Evolutionary conservation across 2,797 vertebrate genomes (phyloP).

Genomic region (Yasuhikotakia modesta): DNA sequence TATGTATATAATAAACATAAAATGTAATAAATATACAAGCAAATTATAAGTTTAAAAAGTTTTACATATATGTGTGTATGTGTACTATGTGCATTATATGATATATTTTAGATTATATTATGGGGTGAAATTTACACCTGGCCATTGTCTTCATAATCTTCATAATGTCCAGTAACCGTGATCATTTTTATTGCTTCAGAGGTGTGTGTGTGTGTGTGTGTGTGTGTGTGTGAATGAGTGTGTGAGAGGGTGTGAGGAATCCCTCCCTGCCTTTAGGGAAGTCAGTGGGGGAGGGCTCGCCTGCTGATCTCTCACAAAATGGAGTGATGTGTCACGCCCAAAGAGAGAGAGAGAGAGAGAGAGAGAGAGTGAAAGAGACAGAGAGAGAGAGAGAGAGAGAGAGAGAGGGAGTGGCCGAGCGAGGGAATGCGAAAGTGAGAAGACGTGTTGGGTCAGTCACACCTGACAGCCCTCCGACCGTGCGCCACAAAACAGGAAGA

Average conservation of each 20-base stretch:
- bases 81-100: too few species aligned
- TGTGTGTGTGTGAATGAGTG: not conserved
- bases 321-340: slow-evolving; percentile 73
- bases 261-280: slow-evolving; percentile 57
- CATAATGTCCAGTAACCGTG: too few species aligned
- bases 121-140: not conserved
- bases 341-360: slow-evolving; percentile 50
- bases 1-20: too few species aligned
- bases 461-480: slow-evolving; percentile 44
- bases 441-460: slow-evolving; percentile 65
- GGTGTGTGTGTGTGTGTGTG: not conserved
- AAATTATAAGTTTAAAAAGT: too few species aligned
- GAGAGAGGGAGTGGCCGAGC: slow-evolving; percentile 73
- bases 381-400: slow-evolving; percentile 57
- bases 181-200: not conserved
- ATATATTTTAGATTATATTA: too few species aligned
- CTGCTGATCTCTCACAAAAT: slow-evolving; percentile 24
- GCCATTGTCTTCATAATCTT: not conserved
- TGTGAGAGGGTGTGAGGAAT: slow-evolving; percentile 3
- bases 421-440: slow-evolving; percentile 63
- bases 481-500: slow-evolving; percentile 36
- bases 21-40: too few species aligned
- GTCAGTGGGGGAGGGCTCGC: slow-evolving; percentile 42
- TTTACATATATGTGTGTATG: too few species aligned
- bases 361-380: slow-evolving; percentile 50